Base-by-base conservation (phyloP, 2,113 vertebrate species). In the Microcebus tavaratra region DNA sequence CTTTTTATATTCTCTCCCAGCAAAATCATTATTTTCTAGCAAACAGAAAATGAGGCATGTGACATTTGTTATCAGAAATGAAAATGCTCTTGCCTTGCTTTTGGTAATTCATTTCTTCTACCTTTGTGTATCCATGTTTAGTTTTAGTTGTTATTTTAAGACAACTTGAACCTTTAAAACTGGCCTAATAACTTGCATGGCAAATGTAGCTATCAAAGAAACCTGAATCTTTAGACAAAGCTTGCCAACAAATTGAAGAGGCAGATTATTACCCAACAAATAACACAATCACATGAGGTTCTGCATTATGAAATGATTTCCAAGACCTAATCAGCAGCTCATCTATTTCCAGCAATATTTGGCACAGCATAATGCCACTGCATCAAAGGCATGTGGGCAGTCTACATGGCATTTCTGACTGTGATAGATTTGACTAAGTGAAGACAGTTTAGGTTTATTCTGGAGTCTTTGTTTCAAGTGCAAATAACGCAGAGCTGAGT, bases 51-150 rank as follows among this genome's bases (percentile, higher is more conserved):
- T 45, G 73, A 94, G 25, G 36, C 68, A 39, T 67, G 63, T 95
- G 95, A 45, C 75, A 57, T 90, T 89, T 82, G 59, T 93, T 95
- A 94, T 88, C 50, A 61, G n/a, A 93, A 96, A 94, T 29, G 53
- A 97, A 98, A 95, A 93, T n/a, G n/a, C 0, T 1, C 53, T 61
- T 76, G 27, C n/a, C n/a, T 78, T 81, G 34, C 31, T 88, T 95
- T 93, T 36, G 63, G n/a, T 65, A 91, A 91, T 92, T 83, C 20
- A 79, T 42, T 82, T 95, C 27, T 82, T 95, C 23, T 91, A 75
- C 12, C 17, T 89, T 88, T 93, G n/a, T 75, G 36, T 65, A 65
- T 45, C n/a, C 63, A 80, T 17, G 11, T 68, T 91, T 83, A n/a
- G n/a, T 73, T 95, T 95, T 67, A 48, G 55, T 94, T 63, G 48